Evolutionary conservation across 2,113 vertebrate genomes (phyloP), one percentile per base, ranked within the genome.

Genomic region (Ciconia stormi): DNA sequence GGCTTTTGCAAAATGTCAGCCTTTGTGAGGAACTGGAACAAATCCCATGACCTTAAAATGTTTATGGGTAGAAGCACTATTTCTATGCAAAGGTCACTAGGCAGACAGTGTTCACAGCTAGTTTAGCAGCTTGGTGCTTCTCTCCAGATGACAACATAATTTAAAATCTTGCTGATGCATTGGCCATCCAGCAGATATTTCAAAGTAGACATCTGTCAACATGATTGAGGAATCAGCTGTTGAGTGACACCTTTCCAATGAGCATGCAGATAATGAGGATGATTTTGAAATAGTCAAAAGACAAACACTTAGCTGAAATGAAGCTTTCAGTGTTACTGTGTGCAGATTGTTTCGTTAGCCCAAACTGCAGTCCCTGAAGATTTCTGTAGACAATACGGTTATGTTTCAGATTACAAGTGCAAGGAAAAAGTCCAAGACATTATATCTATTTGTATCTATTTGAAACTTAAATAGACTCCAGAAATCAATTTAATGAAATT

Each of bases 1-100:
- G 91, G 85, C 77, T 97, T 94, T 91, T 74, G 40, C 46, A 71
- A 97, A 97, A 97, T 97, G 95, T 95, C 96, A 97, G 77, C 62
- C 66, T 83, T 90, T 97, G 80, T 80, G 49, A 92, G n/a, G 47
- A 95, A 61, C 58, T 91, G 62, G 63, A 96, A 96, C 87, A 92
- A 89, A 95, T 83, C 82, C 66, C 55, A 72, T 93, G 85, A 95
- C 85, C 62, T 97, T 96, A 96, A 94, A 95, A 91, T 49, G 50
- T 94, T 95, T 92, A 79, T 83, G 79, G n/a, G 49, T 52, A 89
- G 84, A 93, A 88, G 55, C 23, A 91, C 73, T 80, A 62, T 87
- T 94, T 86, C 72, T 88, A 47, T 78, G 73, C 77, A 95, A 95
- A 97, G 73, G 94, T 96, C 93, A 81, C 82, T 88, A 77, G 52